Conservation (phyloP, 1,140 invertebrate genomes). For the Apis cerana region DNA sequence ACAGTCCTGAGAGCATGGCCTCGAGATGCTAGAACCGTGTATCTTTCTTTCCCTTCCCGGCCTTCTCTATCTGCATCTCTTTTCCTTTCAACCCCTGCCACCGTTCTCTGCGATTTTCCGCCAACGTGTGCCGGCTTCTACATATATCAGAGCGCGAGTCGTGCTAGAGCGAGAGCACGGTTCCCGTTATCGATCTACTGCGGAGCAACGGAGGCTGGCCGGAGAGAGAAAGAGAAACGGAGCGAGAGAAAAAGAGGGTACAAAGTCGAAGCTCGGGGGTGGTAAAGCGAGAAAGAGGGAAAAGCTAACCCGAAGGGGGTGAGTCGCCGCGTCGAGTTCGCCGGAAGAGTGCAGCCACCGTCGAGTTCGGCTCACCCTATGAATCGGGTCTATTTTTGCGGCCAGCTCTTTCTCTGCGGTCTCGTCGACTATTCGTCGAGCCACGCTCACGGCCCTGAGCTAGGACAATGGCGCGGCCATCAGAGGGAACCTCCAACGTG, state of each 20-base stretch:
- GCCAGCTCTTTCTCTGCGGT: neutral
- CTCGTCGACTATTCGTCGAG: neutral
- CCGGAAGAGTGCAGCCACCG: conserved; percentile 10
- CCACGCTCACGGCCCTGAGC: neutral
- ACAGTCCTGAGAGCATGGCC: conserved; percentile 59
- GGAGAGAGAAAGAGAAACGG: neutral
- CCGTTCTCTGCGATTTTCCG: conserved; percentile 66
- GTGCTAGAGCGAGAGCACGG: conserved; percentile 55
- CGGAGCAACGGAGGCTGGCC: conserved; percentile 65
- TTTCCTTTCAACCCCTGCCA: conserved; percentile 57
- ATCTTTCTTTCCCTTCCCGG: conserved; percentile 1
- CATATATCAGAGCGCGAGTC: conserved; percentile 60
- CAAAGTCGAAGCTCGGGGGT: conserved; percentile 60
- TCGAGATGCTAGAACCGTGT: conserved; percentile 45
- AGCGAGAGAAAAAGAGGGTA: conserved; percentile 6
- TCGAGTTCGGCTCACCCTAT: neutral
- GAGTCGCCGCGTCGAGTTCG: conserved; percentile 16
- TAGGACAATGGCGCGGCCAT: conserved; percentile 6
- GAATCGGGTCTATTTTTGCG: conserved; percentile 12
- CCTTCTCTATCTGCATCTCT: conserved; percentile 15
- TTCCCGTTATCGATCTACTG: conserved; percentile 76
- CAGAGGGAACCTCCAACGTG: neutral
- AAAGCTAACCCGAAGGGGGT: conserved; percentile 14
- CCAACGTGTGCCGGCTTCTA: conserved; percentile 62
- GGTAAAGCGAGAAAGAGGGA: conserved; percentile 58